Conservation (phyloP, 2,113 vertebrate species). For the Eretmochelys imbricata region DNA sequence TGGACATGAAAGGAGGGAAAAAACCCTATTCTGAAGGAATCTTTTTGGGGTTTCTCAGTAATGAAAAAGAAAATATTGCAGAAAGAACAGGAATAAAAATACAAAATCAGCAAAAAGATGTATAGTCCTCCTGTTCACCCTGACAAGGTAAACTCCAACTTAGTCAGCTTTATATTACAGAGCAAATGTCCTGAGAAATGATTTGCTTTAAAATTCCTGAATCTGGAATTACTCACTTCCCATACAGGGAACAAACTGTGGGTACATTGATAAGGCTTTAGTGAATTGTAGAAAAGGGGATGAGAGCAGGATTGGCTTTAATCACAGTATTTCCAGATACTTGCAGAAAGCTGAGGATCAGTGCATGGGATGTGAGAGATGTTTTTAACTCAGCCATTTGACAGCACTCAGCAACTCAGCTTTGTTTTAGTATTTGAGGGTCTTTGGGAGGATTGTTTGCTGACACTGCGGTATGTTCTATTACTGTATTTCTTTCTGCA, state of each 20-base stretch:
- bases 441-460: neutral
- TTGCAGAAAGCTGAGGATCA: neutral
- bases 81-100: neutral
- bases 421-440: neutral
- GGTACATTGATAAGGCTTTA: neutral
- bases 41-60: neutral
- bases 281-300: neutral
- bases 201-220: accelerated
- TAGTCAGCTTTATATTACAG: neutral
- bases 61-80: neutral
- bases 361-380: neutral
- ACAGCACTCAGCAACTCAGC: neutral
- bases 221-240: neutral
- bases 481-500: slow-evolving; percentile 66
- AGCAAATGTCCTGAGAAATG: neutral
- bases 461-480: neutral
- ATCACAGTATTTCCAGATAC: neutral
- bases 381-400: neutral
- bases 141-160: neutral
- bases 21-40: neutral
- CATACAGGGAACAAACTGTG: neutral
- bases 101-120: neutral
- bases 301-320: neutral
- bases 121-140: neutral
- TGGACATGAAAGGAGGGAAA: neutral